Conservation (phyloP, 92 coral and sea anemone genomes). For the Chrysogorgia sp. region DNA sequence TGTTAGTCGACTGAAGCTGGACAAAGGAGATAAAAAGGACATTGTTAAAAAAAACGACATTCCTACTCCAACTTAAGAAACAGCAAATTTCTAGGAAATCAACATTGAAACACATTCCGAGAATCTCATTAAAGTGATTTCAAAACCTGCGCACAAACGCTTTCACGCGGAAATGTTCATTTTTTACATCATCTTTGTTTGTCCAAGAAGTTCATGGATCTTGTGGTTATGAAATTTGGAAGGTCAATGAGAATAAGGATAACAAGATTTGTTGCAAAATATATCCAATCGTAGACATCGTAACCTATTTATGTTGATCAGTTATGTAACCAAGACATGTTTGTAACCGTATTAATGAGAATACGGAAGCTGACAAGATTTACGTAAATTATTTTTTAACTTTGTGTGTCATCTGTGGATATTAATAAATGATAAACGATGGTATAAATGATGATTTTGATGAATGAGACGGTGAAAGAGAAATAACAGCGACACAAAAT, state of each 20-base stretch:
- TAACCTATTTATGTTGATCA: too few relatives aligned
- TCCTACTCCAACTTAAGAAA: slow-evolving; percentile 51
- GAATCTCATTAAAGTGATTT: neutral
- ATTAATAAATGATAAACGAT: neutral
- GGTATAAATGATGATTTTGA: neutral
- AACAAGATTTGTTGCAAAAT: too few relatives aligned
- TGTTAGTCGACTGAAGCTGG: slow-evolving; percentile 65
- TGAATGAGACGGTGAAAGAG: too few relatives aligned
- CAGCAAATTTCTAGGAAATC: neutral
- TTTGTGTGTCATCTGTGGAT: neutral
- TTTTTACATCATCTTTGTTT: too few relatives aligned
- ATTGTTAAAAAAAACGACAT: slow-evolving; percentile 76
- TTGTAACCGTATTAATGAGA: neutral
- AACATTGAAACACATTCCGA: neutral
- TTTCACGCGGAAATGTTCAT: neutral
- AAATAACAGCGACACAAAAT: too few relatives aligned
- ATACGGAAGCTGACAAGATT: neutral
- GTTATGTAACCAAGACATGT: too few relatives aligned
- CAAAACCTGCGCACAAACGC: neutral
- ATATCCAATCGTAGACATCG: too few relatives aligned
- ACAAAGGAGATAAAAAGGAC: slow-evolving; percentile 67
- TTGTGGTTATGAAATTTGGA: too few relatives aligned
- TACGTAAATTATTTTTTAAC: neutral
- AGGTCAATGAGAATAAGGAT: too few relatives aligned
- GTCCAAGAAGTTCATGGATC: too few relatives aligned